Evolutionary conservation across 2,797 vertebrate genomes (phyloP).

Genomic region (Glossophaga mutica): DNA sequence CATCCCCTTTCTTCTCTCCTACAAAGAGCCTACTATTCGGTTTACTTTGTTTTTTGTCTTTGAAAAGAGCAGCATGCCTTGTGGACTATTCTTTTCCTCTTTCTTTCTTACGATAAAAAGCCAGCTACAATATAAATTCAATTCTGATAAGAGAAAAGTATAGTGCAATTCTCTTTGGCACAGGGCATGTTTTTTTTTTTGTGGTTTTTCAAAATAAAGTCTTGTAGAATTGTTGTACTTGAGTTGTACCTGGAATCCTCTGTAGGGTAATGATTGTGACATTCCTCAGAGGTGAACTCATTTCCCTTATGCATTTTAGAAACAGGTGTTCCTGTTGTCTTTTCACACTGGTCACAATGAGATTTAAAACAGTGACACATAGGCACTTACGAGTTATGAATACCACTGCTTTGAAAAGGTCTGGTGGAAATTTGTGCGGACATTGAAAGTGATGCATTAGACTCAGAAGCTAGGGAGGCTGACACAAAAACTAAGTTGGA

Average conservation of each 20-base stretch:
- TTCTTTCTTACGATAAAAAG: neutral
- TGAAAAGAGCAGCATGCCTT: conserved; percentile 48
- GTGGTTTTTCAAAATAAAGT: neutral
- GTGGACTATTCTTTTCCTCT: neutral
- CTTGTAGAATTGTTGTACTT: conserved; percentile 51
- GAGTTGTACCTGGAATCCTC: conserved; percentile 64
- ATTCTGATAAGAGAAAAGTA: neutral
- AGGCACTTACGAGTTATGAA: conserved; percentile 42
- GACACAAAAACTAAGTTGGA: neutral
- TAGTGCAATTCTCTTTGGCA: neutral
- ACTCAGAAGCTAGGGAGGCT: neutral
- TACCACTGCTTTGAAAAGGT: conserved; percentile 37
- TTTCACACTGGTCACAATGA: conserved; percentile 38
- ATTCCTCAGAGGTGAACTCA: conserved; percentile 48
- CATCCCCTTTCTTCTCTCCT: neutral
- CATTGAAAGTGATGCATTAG: neutral
- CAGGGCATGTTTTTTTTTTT: neutral
- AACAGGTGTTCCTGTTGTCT: conserved; percentile 8
- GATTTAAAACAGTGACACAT: conserved; percentile 42
- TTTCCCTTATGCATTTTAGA: conserved; percentile 42
- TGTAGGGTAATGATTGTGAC: conserved; percentile 40
- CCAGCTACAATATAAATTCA: neutral
- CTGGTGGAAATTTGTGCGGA: neutral
- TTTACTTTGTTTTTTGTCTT: conserved; percentile 42
- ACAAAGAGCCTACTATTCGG: neutral